These are phyloP conservation scores for Eubasilissa regina DNA, from an alignment of 1,140 invertebrate genomes.

Conservation along the genomic window DNA sequence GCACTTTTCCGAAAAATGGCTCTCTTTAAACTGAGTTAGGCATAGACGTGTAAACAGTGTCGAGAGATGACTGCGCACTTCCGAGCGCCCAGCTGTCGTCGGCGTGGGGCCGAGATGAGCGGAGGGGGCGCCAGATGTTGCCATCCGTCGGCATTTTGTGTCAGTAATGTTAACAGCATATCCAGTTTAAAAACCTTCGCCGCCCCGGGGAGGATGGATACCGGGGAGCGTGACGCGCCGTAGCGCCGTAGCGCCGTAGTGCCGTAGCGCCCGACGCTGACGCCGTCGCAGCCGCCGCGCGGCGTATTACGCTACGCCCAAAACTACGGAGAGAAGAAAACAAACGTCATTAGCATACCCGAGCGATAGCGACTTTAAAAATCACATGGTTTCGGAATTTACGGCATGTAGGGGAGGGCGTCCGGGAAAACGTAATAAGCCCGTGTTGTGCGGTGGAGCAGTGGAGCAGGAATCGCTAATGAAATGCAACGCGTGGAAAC, in stretches of 20 bases:
- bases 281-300: background rate
- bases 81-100: slow-evolving; percentile 39
- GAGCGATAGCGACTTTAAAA: slow-evolving; percentile 48
- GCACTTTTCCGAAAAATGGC: slow-evolving; percentile 45
- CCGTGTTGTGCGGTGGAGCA: slow-evolving; percentile 31
- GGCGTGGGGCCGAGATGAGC: slow-evolving; percentile 16
- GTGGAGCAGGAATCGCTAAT: slow-evolving; percentile 38
- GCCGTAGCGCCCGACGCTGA: background rate
- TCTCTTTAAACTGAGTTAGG: slow-evolving; percentile 34
- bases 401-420: slow-evolving; percentile 31
- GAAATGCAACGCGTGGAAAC: slow-evolving; percentile 36
- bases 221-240: background rate
- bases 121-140: slow-evolving; percentile 34
- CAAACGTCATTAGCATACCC: slow-evolving; percentile 58
- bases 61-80: slow-evolving; percentile 53
- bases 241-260: background rate
- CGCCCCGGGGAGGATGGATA: slow-evolving; percentile 40
- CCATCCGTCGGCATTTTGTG: slow-evolving; percentile 52
- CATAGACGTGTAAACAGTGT: slow-evolving; percentile 41
- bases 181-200: slow-evolving; percentile 41
- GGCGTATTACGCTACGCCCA: background rate
- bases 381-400: slow-evolving; percentile 40
- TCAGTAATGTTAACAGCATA: slow-evolving; percentile 54
- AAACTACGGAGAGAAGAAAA: slow-evolving; percentile 27
- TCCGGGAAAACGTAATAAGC: slow-evolving; percentile 41